Evolutionary conservation across 2,888 invertebrate genomes (phyloP).

Genomic region (Gymnoscelis rufifasciata): DNA sequence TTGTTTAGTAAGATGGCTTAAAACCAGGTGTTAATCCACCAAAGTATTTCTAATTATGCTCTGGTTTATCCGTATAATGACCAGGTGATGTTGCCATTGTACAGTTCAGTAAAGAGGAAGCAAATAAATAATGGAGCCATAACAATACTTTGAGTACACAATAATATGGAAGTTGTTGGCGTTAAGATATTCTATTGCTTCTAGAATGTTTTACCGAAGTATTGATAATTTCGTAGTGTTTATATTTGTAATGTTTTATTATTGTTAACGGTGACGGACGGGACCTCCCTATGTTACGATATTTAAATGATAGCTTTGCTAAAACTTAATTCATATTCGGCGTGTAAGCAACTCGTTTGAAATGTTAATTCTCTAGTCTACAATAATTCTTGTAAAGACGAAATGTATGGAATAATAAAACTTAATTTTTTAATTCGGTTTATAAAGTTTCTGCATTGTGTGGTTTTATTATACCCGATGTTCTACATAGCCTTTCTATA

Average conservation of each 20-base stretch:
- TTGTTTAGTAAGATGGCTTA: conserved; percentile 1
- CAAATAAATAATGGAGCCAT: background rate
- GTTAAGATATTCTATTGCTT: conserved; percentile 1
- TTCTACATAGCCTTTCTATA: too few species aligned
- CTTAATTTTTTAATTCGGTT: conserved; percentile 74
- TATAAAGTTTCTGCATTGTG: conserved; percentile 72
- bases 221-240: conserved; percentile 48
- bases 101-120: conserved; percentile 50
- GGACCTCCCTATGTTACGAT: conserved; percentile 33
- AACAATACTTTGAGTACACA: background rate
- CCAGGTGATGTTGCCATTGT: conserved; percentile 71
- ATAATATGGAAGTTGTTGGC: background rate
- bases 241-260: conserved; percentile 35
- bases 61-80: conserved; percentile 1
- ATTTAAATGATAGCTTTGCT: conserved; percentile 55
- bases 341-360: conserved; percentile 61
- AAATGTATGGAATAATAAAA: conserved; percentile 68
- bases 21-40: background rate
- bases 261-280: conserved; percentile 39
- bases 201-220: conserved; percentile 39
- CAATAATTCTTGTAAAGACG: conserved; percentile 71
- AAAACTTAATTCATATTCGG: conserved; percentile 49
- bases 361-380: conserved; percentile 77
- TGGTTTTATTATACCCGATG: conserved; percentile 41
- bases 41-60: background rate